phyloP scores from a whole-genome alignment of 2,888 invertebrate genomes.

The Aelia acuminata region DNA sequence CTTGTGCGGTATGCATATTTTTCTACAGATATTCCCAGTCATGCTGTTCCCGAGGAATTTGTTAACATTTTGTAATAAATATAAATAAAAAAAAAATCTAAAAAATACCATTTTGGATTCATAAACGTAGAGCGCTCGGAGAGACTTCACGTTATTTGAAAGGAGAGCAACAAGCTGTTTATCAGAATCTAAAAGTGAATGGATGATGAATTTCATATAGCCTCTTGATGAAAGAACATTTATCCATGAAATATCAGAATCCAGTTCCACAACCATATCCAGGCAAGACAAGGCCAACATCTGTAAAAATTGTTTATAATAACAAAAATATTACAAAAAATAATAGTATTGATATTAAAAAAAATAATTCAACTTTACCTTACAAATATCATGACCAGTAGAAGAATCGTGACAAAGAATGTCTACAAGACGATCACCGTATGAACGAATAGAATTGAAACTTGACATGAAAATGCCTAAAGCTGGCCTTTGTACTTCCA shows the following conservation, averaged over 20 bases:
- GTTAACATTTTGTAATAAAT: background rate
- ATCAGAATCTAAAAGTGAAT: conserved; percentile 84
- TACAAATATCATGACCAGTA: conserved; percentile 89
- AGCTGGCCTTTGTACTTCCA: background rate
- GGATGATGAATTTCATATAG: conserved; percentile 87
- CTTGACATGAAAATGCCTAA: conserved; percentile 46
- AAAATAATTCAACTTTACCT: conserved; percentile 69
- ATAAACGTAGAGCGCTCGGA: conserved; percentile 87
- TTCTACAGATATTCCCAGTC: too few relatives aligned
- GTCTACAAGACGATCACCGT: conserved; percentile 86
- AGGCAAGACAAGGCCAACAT: conserved; percentile 89
- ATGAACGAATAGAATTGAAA: conserved; percentile 70
- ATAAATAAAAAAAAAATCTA: too few relatives aligned
- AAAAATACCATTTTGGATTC: conserved; percentile 87
- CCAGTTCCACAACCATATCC: conserved; percentile 83
- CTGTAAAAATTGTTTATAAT: conserved; percentile 66
- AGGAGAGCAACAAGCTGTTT: conserved; percentile 73
- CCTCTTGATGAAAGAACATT: conserved; percentile 74
- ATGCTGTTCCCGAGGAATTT: too few relatives aligned
- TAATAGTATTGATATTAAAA: background rate
- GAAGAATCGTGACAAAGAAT: conserved; percentile 89
- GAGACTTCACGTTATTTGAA: conserved; percentile 74
- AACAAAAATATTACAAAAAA: background rate
- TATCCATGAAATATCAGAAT: conserved; percentile 79
- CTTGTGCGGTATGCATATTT: too few relatives aligned